Evolutionary conservation across 2,113 vertebrate species (phyloP).

Genomic region (Dendropsophus ebraccatus): DNA sequence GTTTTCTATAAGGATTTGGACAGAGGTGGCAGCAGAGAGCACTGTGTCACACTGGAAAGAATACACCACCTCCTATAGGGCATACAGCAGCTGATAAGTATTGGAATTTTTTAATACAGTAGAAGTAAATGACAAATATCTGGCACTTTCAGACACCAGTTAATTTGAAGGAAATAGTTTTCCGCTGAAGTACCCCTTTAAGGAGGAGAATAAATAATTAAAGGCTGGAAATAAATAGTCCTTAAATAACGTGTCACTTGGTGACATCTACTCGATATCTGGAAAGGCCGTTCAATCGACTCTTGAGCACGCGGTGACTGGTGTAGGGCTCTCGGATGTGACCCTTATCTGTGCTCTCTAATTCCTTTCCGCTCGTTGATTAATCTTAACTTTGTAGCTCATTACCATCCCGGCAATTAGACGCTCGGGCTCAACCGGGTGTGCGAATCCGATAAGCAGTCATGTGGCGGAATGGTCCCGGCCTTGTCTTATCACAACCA

Average conservation of each 20-base stretch:
- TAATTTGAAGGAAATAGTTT: no score
- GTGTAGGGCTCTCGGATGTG: not conserved
- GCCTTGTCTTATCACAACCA: not conserved
- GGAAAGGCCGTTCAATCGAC: not conserved
- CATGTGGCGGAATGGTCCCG: not conserved
- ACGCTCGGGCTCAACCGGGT: not conserved
- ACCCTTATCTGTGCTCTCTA: not conserved
- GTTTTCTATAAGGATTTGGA: no score
- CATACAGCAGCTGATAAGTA: no score
- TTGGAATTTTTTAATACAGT: no score
- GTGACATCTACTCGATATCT: not conserved
- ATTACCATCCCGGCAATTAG: conserved; percentile 4
- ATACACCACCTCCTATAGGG: no score
- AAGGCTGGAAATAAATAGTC: not conserved
- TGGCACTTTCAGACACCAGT: no score
- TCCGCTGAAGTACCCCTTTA: not conserved
- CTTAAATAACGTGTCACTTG: no score
- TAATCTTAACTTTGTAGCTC: not conserved
- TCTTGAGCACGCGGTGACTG: not conserved
- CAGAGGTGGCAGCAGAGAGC: no score
- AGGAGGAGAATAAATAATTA: not conserved
- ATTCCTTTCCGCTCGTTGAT: conserved; percentile 14
- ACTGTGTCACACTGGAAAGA: no score
- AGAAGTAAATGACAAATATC: no score
- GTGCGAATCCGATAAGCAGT: conserved; percentile 24